Percentiles rank a stretch among this genome's conserved stretches.
phyloP scores from a whole-genome alignment of 2,888 invertebrate genomes.

The Scaptomyza polygonia region DNA sequence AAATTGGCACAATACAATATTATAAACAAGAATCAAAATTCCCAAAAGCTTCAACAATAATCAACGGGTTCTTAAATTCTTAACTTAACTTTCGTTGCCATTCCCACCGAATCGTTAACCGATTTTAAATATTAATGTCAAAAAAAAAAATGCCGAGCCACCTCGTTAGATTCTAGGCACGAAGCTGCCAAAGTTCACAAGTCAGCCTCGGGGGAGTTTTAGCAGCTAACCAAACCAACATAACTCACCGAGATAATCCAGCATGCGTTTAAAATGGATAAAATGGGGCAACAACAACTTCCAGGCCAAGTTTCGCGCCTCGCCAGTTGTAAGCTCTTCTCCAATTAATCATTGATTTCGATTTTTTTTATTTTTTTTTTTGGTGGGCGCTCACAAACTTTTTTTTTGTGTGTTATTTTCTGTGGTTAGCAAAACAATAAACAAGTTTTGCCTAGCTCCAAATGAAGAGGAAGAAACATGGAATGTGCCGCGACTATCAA shows the following conservation, averaged over 20 bases:
- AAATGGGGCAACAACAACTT: slow-evolving; percentile 32
- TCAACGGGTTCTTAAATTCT: slow-evolving; percentile 44
- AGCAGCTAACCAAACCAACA: slow-evolving; percentile 11
- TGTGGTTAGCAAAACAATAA: slow-evolving; percentile 66
- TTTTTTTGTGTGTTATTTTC: slow-evolving; percentile 43
- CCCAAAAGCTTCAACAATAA: slow-evolving; percentile 27
- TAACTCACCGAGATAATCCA: slow-evolving; percentile 19
- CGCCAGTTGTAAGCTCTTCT: slow-evolving; percentile 28
- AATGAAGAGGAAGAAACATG: slow-evolving; percentile 50
- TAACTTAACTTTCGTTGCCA: slow-evolving; percentile 51
- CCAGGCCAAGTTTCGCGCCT: slow-evolving; percentile 37
- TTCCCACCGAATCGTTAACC: slow-evolving; percentile 73
- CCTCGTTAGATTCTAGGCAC: slow-evolving; percentile 24
- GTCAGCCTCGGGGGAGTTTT: slow-evolving; percentile 30
- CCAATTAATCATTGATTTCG: slow-evolving; percentile 71
- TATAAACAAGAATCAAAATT: slow-evolving; percentile 24
- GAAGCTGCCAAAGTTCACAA: slow-evolving; percentile 25
- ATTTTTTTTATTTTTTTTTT: slow-evolving; percentile 10
- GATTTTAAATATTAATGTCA: slow-evolving; percentile 64
- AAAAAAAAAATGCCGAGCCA: neutral
- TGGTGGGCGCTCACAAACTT: slow-evolving; percentile 53
- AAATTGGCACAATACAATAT: slow-evolving; percentile 57
- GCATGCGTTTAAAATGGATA: slow-evolving; percentile 45
- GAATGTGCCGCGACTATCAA: slow-evolving; percentile 80
- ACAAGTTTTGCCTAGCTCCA: slow-evolving; percentile 61